Conservation (phyloP, 2,888 invertebrate species). For the Trachelus troglodyta region DNA sequence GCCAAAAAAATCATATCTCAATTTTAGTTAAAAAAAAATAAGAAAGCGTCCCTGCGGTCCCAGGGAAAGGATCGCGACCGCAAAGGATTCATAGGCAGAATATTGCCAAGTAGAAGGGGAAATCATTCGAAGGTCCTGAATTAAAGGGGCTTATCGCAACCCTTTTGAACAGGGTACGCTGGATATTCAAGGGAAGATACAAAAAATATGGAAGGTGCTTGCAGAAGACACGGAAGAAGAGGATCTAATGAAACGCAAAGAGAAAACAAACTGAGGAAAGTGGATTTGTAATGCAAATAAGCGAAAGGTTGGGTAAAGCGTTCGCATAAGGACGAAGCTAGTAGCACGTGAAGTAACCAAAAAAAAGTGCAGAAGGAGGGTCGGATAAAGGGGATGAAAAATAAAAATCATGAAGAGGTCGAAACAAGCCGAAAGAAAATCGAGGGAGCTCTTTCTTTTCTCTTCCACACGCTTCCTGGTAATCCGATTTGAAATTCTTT, state of each 20-base stretch:
- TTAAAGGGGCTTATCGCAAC: constrained; percentile 52
- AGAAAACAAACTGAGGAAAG: constrained; percentile 25
- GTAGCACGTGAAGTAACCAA: not conserved
- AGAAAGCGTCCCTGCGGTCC: not conserved
- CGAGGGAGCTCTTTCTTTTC: constrained; percentile 9
- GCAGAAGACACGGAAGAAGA: constrained; percentile 25
- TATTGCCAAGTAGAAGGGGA: constrained; percentile 11
- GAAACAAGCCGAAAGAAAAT: constrained; percentile 26
- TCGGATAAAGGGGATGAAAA: constrained; percentile 33
- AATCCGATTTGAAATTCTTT: constrained; percentile 55
- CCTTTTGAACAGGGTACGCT: constrained; percentile 31
- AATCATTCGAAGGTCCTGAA: constrained; percentile 22
- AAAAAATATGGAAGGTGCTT: not conserved
- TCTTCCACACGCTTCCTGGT: constrained; percentile 22
- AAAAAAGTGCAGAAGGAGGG: not conserved
- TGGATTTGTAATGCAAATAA: constrained; percentile 56
- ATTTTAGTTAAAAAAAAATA: constrained; percentile 26
- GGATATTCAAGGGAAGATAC: constrained; percentile 13
- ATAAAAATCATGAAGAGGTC: constrained; percentile 34
- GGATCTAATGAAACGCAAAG: constrained; percentile 53
- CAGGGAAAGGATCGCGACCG: constrained; percentile 8
- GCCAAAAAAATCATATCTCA: constrained; percentile 36
- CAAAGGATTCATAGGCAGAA: constrained; percentile 24
- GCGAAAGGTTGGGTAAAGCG: not conserved
- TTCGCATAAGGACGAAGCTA: no score